These are phyloP conservation scores for Spodoptera picta DNA, from an alignment of 2,888 invertebrate genomes.

Conservation along the genomic window DNA sequence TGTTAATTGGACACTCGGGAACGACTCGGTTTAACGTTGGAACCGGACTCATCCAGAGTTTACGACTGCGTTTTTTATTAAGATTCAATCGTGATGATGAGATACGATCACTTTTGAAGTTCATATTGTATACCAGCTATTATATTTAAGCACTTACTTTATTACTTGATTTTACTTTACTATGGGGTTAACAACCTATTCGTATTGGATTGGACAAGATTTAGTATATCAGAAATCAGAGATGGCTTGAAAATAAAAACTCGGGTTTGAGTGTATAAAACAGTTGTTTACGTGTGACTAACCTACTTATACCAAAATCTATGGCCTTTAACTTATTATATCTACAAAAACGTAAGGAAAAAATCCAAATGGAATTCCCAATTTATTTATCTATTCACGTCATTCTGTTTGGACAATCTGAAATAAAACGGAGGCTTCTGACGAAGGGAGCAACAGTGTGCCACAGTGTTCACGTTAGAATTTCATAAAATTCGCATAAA, in stretches of 20 bases:
- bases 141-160: slow-evolving; percentile 1
- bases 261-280: no score
- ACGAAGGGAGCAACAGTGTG: neutral
- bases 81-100: slow-evolving; percentile 40
- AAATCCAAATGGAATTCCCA: slow-evolving; percentile 21
- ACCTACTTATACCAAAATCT: neutral
- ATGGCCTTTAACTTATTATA: slow-evolving; percentile 5
- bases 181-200: slow-evolving; percentile 22
- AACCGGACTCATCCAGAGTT: slow-evolving; percentile 42
- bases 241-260: no score
- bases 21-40: slow-evolving; percentile 29
- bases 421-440: neutral
- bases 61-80: slow-evolving; percentile 48
- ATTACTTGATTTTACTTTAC: neutral
- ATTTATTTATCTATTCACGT: slow-evolving; percentile 8
- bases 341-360: slow-evolving; percentile 1
- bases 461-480: neutral
- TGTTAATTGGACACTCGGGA: slow-evolving; percentile 54
- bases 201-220: slow-evolving; percentile 1
- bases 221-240: neutral
- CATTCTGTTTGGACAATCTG: slow-evolving; percentile 11
- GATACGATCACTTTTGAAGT: slow-evolving; percentile 25
- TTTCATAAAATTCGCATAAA: no score
- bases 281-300: no score
- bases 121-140: slow-evolving; percentile 16